Percentiles rank a stretch among this genome's conserved stretches.
These are phyloP conservation scores for Daktulosphaira vitifoliae DNA, from an alignment of 1,140 invertebrate genomes.

Conservation along the genomic window DNA sequence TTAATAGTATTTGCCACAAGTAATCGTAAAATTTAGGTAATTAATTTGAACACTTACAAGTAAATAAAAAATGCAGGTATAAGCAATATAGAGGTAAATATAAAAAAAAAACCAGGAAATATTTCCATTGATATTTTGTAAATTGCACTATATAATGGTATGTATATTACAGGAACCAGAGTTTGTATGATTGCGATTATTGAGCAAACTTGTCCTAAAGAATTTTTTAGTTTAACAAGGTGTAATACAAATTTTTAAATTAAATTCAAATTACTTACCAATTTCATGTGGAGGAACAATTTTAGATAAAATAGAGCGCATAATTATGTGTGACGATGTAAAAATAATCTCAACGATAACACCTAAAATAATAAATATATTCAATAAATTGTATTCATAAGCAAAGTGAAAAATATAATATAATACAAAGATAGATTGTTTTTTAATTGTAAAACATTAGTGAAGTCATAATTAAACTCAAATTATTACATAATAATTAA, in stretches of 20 bases:
- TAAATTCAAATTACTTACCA: conserved; percentile 46
- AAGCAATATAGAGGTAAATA: conserved; percentile 62
- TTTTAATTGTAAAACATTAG: no score
- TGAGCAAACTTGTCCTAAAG: conserved; percentile 67
- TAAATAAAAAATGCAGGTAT: conserved; percentile 67
- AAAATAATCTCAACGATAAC: conserved; percentile 66
- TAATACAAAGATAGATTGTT: no score
- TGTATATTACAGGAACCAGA: conserved; percentile 66
- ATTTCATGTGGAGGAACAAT: conserved; percentile 60
- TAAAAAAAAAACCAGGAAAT: conserved; percentile 68
- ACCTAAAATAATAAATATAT: no score
- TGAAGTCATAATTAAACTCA: no score
- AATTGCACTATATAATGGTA: conserved; percentile 65
- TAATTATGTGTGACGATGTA: conserved; percentile 69
- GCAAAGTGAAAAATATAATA: no score
- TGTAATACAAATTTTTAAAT: neutral
- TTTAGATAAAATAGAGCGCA: conserved; percentile 69
- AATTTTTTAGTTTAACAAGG: neutral
- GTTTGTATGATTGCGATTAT: conserved; percentile 60
- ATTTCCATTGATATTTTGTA: conserved; percentile 60
- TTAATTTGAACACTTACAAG: no score
- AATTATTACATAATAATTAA: no score
- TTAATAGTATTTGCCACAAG: no score
- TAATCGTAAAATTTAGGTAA: no score
- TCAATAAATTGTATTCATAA: no score